phyloP scores from a whole-genome alignment of 2,797 vertebrate genomes.

The Chaunax sp. region DNA sequence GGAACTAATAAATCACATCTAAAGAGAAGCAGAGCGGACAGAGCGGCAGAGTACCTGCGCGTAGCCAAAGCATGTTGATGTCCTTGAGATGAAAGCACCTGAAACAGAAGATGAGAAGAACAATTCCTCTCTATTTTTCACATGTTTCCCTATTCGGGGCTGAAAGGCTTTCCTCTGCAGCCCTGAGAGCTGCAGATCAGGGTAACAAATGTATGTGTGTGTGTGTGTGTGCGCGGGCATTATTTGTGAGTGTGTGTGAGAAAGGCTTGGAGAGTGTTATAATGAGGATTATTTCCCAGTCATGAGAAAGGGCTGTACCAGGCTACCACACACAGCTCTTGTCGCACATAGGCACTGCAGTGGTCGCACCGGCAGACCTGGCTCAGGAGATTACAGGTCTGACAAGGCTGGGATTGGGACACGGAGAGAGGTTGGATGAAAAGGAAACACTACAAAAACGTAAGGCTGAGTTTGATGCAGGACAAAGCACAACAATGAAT shows the following conservation, averaged over 20 bases:
- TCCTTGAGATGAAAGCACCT: slow-evolving; percentile 78
- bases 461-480: slow-evolving; percentile 2
- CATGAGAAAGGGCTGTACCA: slow-evolving; percentile 90
- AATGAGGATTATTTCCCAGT: slow-evolving; percentile 86
- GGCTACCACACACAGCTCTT: slow-evolving; percentile 85
- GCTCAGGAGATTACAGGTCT: slow-evolving; percentile 81
- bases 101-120: slow-evolving; percentile 77
- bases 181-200: slow-evolving; percentile 57
- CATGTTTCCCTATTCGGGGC: slow-evolving; percentile 71
- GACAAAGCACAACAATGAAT: not conserved
- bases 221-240: slow-evolving; percentile 33
- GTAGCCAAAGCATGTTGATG: slow-evolving; percentile 87
- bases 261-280: slow-evolving; percentile 71
- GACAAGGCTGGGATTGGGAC: slow-evolving; percentile 60
- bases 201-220: slow-evolving; percentile 51
- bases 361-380: slow-evolving; percentile 76
- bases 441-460: slow-evolving; percentile 27
- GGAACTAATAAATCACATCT: slow-evolving; percentile 47
- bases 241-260: slow-evolving; percentile 44
- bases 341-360: slow-evolving; percentile 85
- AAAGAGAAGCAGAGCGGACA: slow-evolving; percentile 58
- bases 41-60: slow-evolving; percentile 81
- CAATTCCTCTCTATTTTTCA: slow-evolving; percentile 75
- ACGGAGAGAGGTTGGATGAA: slow-evolving; percentile 14
- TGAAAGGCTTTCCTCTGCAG: slow-evolving; percentile 61